phyloP scores from a whole-genome alignment of 2,888 invertebrate genomes.

The Venusia cambrica region DNA sequence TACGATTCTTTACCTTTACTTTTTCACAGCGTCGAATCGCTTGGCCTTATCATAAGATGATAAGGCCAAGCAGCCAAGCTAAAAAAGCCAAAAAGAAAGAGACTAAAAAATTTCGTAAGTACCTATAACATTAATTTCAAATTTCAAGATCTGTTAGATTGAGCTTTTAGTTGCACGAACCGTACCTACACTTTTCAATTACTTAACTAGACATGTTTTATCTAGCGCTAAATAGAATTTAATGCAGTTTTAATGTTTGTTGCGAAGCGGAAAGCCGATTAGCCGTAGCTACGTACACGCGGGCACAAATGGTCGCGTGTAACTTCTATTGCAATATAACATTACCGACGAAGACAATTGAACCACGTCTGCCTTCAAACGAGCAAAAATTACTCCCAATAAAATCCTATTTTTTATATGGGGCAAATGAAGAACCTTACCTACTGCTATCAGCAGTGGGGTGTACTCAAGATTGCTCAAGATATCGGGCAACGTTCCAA shows the following conservation, averaged over 20 bases:
- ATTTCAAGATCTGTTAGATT: constrained; percentile 22
- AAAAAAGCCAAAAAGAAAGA: too few relatives aligned
- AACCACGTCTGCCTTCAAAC: constrained; percentile 42
- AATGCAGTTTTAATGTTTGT: constrained; percentile 73
- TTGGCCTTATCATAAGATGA: too few relatives aligned
- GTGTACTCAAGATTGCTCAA: constrained; percentile 17
- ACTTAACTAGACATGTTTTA: constrained; percentile 56
- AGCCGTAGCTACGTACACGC: constrained; percentile 40
- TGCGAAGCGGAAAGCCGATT: constrained; percentile 60
- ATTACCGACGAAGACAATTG: constrained; percentile 58
- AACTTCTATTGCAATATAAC: constrained; percentile 49
- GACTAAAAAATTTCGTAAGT: too few relatives aligned
- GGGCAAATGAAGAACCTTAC: constrained; percentile 43
- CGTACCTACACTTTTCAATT: constrained; percentile 61
- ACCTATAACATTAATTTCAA: constrained; percentile 6
- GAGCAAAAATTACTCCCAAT: constrained; percentile 47
- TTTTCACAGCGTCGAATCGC: too few relatives aligned
- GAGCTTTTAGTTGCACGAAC: constrained; percentile 46
- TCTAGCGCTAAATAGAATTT: constrained; percentile 65
- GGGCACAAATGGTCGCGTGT: constrained; percentile 51
- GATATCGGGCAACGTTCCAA: constrained; percentile 2
- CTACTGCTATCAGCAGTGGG: constrained; percentile 21
- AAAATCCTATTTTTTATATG: constrained; percentile 50
- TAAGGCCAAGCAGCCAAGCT: too few relatives aligned
- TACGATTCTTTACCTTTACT: too few relatives aligned